Percentiles rank a stretch among this genome's conserved stretches.
phyloP scores from a whole-genome alignment of 2,113 vertebrate genomes.

The Bos taurus region ARS-UCD2.0 NC_037357.1:137918001-137918500 shows the following conservation, averaged over 20 bases:
- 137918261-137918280: background rate
- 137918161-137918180: background rate
- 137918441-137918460: background rate
- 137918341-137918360: background rate
- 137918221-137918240: rapidly evolving
- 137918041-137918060: background rate
- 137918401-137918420: background rate
- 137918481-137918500: background rate
- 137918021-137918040: rapidly evolving
- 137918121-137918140: background rate
- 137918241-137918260: rapidly evolving
- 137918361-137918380: too few relatives aligned
- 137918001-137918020: rapidly evolving
- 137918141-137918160: background rate
- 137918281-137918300: background rate
- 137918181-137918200: too few relatives aligned
- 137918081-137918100: background rate
- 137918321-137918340: background rate
- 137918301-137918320: background rate
- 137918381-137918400: background rate
- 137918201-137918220: too few relatives aligned
- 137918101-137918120: background rate
- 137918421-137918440: rapidly evolving
- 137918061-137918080: background rate
- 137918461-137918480: background rate